Percentiles rank a stretch among this genome's conserved stretches.
phyloP scores from a whole-genome alignment of 2,888 invertebrate species.

The Leptopilina myrica region DNA sequence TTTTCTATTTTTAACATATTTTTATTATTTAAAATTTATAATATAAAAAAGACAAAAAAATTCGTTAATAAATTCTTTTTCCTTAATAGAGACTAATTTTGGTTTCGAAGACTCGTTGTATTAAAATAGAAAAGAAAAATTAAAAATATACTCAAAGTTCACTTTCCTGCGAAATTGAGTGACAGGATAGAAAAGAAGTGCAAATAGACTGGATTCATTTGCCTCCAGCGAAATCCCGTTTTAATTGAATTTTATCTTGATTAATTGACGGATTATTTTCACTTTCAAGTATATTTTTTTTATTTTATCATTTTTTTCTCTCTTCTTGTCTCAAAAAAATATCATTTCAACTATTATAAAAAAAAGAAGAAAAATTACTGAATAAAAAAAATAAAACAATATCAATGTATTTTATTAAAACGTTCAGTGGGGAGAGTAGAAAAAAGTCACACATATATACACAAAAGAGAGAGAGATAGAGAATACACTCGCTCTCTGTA shows the following conservation, averaged over 20 bases:
- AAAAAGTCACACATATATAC: background rate
- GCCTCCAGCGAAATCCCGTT: conserved; percentile 46
- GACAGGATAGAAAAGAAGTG: conserved; percentile 7
- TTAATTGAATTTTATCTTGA: conserved; percentile 52
- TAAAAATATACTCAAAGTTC: background rate
- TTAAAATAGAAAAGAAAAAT: background rate
- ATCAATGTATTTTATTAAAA: background rate
- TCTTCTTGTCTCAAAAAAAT: background rate
- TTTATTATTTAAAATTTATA: too few relatives aligned
- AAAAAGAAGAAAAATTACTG: too few relatives aligned
- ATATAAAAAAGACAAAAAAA: too few relatives aligned
- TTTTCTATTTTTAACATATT: too few relatives aligned
- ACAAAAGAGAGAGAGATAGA: background rate
- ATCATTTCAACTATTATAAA: background rate
- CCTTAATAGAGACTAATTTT: too few relatives aligned
- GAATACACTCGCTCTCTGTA: conserved; percentile 17
- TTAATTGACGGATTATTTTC: conserved; percentile 51
- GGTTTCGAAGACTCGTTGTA: too few relatives aligned
- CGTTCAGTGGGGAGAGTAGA: background rate
- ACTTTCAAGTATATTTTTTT: conserved; percentile 25
- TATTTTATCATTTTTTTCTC: too few relatives aligned
- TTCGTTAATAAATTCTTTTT: too few relatives aligned
- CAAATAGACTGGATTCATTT: conserved; percentile 13
- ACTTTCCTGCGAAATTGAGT: conserved; percentile 19
- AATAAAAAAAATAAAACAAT: background rate